Percentiles rank a stretch among this genome's conserved stretches.
phyloP scores from a whole-genome alignment of 2,888 invertebrate genomes.

The Drosophila colorata region DNA sequence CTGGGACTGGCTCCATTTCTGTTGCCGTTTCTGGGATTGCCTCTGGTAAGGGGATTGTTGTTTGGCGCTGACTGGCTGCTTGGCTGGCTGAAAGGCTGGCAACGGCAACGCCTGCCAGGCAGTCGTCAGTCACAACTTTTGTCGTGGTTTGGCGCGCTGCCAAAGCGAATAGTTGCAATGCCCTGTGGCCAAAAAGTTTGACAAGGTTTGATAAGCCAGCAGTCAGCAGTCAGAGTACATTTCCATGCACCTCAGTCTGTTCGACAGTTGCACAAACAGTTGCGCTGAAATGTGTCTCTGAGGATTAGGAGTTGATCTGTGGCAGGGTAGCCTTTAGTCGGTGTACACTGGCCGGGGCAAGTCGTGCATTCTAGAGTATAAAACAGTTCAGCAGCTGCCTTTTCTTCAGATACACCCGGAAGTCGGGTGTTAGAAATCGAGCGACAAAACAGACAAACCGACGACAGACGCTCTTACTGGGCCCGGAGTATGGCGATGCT shows the following conservation, averaged over 20 bases:
- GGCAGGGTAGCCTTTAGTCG: not conserved
- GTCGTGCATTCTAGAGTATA: slow-evolving; percentile 9
- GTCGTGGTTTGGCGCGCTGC: slow-evolving; percentile 75
- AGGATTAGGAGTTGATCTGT: slow-evolving; percentile 1
- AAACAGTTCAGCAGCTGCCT: slow-evolving; percentile 2
- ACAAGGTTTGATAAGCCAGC: slow-evolving; percentile 27
- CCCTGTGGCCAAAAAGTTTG: slow-evolving; percentile 23
- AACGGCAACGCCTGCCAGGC: slow-evolving; percentile 68
- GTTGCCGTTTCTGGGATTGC: slow-evolving; percentile 32
- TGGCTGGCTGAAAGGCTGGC: slow-evolving; percentile 26
- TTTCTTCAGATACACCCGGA: slow-evolving; percentile 48
- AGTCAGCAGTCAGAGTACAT: slow-evolving; percentile 3
- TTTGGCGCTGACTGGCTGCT: slow-evolving; percentile 12
- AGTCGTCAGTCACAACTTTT: slow-evolving; percentile 80
- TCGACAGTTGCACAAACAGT: not conserved
- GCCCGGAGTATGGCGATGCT: slow-evolving; percentile 1
- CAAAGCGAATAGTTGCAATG: slow-evolving; percentile 62
- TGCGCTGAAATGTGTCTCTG: not conserved
- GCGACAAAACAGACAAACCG: slow-evolving; percentile 53
- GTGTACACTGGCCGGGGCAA: not conserved
- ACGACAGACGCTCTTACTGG: slow-evolving; percentile 45
- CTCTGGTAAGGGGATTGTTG: slow-evolving; percentile 31
- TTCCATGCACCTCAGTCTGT: not conserved
- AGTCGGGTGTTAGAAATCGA: slow-evolving; percentile 79
- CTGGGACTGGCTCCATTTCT: slow-evolving; percentile 26